These are phyloP conservation scores for Thaleichthys pacificus DNA, from an alignment of 2,797 vertebrate genomes.

Conservation along the genomic window DNA sequence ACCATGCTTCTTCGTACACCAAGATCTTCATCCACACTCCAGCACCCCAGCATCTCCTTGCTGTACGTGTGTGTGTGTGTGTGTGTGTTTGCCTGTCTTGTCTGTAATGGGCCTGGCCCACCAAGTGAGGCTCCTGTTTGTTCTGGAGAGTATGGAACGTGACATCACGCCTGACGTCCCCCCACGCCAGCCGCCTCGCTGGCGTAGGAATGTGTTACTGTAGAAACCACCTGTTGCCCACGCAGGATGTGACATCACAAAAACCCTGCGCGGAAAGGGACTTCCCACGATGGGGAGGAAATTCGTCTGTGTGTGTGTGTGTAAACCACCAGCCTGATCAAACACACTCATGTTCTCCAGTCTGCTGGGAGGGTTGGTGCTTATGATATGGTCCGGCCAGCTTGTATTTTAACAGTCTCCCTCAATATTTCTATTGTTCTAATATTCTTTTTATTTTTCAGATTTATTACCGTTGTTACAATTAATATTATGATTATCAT, in stretches of 20 bases:
- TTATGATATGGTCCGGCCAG: too few species aligned
- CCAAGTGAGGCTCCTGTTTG: constrained; percentile 44
- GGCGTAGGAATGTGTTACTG: constrained; percentile 36
- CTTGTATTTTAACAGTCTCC: not conserved
- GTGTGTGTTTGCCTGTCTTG: not conserved
- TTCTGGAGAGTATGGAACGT: constrained; percentile 51
- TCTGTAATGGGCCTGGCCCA: not conserved
- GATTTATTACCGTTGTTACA: constrained; percentile 70
- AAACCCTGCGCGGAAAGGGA: constrained; percentile 56
- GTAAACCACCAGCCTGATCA: not conserved
- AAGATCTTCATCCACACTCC: too few species aligned
- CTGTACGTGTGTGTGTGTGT: not conserved
- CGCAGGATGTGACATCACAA: constrained; percentile 56
- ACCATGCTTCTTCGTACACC: not conserved
- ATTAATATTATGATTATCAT: constrained; percentile 41
- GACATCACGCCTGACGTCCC: constrained; percentile 61
- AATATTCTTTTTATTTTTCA: constrained; percentile 58
- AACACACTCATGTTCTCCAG: constrained; percentile 3
- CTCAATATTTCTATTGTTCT: constrained; percentile 45
- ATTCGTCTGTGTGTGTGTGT: constrained; percentile 5
- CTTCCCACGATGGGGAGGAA: constrained; percentile 51
- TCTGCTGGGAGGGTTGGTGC: not conserved
- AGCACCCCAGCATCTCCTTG: not conserved
- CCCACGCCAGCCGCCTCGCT: constrained; percentile 23
- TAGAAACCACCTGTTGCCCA: constrained; percentile 28